phyloP scores from a whole-genome alignment of 2,113 vertebrate genomes.

The Stigmatopora nigra region DNA sequence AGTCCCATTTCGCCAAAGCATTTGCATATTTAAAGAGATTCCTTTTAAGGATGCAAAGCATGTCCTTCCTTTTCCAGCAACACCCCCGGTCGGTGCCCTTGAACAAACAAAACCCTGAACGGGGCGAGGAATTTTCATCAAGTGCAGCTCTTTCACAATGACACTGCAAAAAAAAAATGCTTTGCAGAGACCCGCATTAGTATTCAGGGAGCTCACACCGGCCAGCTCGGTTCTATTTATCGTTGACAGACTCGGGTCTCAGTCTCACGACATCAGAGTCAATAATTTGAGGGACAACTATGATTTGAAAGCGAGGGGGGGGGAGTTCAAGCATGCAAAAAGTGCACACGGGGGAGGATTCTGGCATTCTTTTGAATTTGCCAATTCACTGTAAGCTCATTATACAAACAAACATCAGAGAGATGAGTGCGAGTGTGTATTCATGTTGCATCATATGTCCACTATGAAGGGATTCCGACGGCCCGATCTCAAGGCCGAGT shows the following conservation, averaged over 20 bases:
- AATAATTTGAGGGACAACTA: background rate
- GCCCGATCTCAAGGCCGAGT: constrained; percentile 45
- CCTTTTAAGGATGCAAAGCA: constrained; percentile 23
- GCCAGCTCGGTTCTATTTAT: constrained; percentile 7
- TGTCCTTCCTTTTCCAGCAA: constrained; percentile 9
- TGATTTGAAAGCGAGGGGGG: background rate
- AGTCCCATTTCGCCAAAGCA: background rate
- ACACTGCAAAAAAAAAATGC: constrained; percentile 48
- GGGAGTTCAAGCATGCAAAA: background rate
- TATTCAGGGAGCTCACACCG: constrained; percentile 24
- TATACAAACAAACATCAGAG: constrained; percentile 19
- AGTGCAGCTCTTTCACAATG: constrained; percentile 28
- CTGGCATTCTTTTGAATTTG: background rate
- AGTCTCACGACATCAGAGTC: background rate
- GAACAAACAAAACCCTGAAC: constrained; percentile 33
- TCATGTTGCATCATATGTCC: constrained; percentile 6
- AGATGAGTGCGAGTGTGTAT: constrained; percentile 18
- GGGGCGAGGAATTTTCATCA: constrained; percentile 11
- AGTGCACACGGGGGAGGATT: constrained; percentile 7
- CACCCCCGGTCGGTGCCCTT: constrained; percentile 8
- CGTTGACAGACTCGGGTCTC: background rate
- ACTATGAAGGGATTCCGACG: constrained; percentile 8
- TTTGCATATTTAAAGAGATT: constrained; percentile 9
- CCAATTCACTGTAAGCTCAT: constrained; percentile 2
- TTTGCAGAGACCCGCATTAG: constrained; percentile 25